Evolutionary conservation across 1,140 invertebrate genomes (phyloP).

Genomic region (Leptinotarsa texana): DNA sequence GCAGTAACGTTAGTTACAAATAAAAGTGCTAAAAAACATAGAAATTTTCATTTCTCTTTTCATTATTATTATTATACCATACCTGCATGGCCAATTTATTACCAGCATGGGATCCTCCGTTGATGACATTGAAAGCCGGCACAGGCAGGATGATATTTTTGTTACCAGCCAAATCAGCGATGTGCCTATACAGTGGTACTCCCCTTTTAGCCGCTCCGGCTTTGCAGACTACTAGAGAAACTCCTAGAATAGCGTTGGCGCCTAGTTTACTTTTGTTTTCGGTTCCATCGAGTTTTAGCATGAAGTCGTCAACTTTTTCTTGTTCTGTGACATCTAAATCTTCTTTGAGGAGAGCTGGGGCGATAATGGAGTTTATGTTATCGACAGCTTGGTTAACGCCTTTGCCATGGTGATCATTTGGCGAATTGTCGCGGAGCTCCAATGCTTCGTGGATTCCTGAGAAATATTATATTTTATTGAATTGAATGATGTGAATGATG

Average conservation of each 20-base stretch:
- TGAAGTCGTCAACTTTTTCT: constrained; percentile 90
- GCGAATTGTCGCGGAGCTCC: constrained; percentile 92
- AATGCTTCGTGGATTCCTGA: constrained; percentile 88
- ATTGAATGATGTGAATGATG: constrained; percentile 3
- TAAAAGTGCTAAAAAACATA: no score
- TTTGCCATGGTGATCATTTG: constrained; percentile 91
- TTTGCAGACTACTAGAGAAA: constrained; percentile 95
- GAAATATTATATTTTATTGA: neutral
- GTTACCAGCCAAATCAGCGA: constrained; percentile 93
- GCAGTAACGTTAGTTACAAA: no score
- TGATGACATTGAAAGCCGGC: constrained; percentile 99
- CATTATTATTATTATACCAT: constrained; percentile 61
- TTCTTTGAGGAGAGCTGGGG: constrained; percentile 81
- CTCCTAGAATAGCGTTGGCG: constrained; percentile 95
- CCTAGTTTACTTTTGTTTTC: constrained; percentile 96
- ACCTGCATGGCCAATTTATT: constrained; percentile 99
- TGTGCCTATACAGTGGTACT: constrained; percentile 83
- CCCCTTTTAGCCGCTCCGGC: constrained; percentile 95
- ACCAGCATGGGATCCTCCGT: constrained; percentile 98
- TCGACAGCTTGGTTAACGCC: constrained; percentile 90
- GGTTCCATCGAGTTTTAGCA: constrained; percentile 92
- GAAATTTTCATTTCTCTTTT: no score
- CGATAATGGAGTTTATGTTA: constrained; percentile 88
- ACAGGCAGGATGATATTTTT: constrained; percentile 90
- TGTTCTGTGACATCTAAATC: constrained; percentile 89